phyloP scores from a whole-genome alignment of 2,797 vertebrate species.

The Rhincodon typus region DNA sequence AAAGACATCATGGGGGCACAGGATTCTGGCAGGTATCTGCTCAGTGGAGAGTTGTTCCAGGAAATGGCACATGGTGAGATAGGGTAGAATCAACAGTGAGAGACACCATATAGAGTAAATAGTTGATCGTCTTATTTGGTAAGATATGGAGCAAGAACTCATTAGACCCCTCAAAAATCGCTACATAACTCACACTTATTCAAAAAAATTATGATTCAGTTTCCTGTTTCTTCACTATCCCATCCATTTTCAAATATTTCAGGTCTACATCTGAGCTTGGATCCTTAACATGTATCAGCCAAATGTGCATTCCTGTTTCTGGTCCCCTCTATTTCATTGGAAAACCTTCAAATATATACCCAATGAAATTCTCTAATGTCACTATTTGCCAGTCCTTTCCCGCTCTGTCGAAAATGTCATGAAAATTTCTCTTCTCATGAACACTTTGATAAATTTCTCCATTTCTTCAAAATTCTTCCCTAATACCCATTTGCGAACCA shows the following conservation, averaged over 20 bases:
- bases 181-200: too few relatives aligned
- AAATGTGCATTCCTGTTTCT: neutral
- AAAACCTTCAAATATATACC: neutral
- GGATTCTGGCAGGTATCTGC: too few relatives aligned
- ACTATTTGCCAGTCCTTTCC: neutral
- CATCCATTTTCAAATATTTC: neutral
- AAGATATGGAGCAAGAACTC: too few relatives aligned
- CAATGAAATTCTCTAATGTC: neutral
- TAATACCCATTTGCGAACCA: neutral
- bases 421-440: neutral
- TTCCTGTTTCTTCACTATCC: neutral
- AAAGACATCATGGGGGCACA: too few relatives aligned
- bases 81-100: too few relatives aligned
- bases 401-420: neutral
- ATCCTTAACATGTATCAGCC: neutral
- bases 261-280: neutral
- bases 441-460: neutral
- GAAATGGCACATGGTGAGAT: too few relatives aligned
- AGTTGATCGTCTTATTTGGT: too few relatives aligned
- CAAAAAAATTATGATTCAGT: too few relatives aligned
- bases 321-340: neutral
- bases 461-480: neutral
- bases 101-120: too few relatives aligned
- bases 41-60: too few relatives aligned
- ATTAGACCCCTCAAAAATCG: too few relatives aligned